Evolutionary conservation across 1,140 invertebrate genomes (phyloP).

Genomic region (Meteorus sp.): DNA sequence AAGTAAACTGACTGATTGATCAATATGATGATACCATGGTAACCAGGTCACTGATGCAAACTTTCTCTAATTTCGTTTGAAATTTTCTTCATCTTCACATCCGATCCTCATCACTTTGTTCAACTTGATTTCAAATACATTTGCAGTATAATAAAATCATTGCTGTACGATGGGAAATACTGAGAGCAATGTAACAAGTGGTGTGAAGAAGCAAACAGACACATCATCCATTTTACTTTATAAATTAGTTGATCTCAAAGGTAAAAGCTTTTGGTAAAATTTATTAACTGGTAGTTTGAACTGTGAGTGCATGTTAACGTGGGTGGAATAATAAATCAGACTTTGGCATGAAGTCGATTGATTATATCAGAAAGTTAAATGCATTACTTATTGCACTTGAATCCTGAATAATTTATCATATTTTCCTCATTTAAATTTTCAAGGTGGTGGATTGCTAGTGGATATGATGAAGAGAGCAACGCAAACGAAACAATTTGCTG

Average conservation of each 20-base stretch:
- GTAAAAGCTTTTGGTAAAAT: too few relatives aligned
- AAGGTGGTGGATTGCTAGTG: slow-evolving; percentile 87
- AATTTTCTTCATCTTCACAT: too few relatives aligned
- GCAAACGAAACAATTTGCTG: slow-evolving; percentile 84
- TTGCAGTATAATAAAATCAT: not conserved
- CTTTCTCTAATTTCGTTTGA: too few relatives aligned
- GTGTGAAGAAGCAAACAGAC: slow-evolving; percentile 89
- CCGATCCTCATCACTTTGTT: not conserved
- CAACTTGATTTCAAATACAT: too few relatives aligned
- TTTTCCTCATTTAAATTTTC: too few relatives aligned
- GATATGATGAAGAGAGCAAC: slow-evolving; percentile 91
- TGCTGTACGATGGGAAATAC: slow-evolving; percentile 79
- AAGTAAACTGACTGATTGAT: not conserved
- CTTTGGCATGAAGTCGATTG: too few relatives aligned
- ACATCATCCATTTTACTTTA: slow-evolving; percentile 79
- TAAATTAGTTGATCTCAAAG: slow-evolving; percentile 85
- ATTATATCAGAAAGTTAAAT: too few relatives aligned
- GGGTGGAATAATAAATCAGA: too few relatives aligned
- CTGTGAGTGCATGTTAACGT: too few relatives aligned
- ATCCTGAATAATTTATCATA: slow-evolving; percentile 19
- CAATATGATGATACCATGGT: not conserved
- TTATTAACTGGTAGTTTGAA: too few relatives aligned
- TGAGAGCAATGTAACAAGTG: slow-evolving; percentile 88
- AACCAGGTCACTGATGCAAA: too few relatives aligned
- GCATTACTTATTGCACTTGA: too few relatives aligned